Base-by-base conservation (phyloP, 2,797 vertebrate genomes). In the Melanotaenia nigrans region DNA sequence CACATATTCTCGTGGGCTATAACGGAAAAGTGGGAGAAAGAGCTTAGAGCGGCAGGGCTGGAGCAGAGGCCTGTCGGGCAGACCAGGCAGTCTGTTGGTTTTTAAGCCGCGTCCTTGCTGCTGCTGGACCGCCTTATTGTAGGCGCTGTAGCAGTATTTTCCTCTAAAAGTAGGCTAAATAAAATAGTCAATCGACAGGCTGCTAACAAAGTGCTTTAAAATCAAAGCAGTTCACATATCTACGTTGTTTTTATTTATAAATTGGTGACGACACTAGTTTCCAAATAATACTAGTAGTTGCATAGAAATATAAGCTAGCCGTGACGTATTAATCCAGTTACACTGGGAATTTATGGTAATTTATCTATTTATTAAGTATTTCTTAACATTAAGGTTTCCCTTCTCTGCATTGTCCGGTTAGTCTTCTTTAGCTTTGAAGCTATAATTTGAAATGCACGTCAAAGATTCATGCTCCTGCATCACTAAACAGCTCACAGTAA, bases 11-110 rank as follows among this genome's bases (percentile, higher is more conserved):
- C 25, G 4, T 22, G 63, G 40, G 61, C 56, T 78, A 40, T 10
- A 35, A 42, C n/a, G 0, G 24, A 49, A 33, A 57, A 75, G 66
- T 40, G 32, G 22, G 47, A 47, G 24, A 68, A 70, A 33, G 57
- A 1, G 82, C 77, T 85, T 42, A 49, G 24, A 45, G 80, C 59
- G 30, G 61, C 33, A 25, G 77, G 70, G 79, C 75, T 36, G 80
- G 66, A 70, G 76, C 38, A 38, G 36, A 77, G 92, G 91, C 92
- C 92, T 75, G 53, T 25, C 22, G 63, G 45, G 42, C 3, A 12
- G 61, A 60, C 85, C 87, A 1, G 55, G 88, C 85, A 35, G 84
- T 89, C 75, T 1, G 49, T 75, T 89, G 25, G 6, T 65, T 35
- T 67, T 73, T 53, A 25, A 40, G 1, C 83, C 76, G 81, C 33